Base-by-base conservation (phyloP, 2,113 vertebrate genomes). In the Ochotona curzoniae region DNA sequence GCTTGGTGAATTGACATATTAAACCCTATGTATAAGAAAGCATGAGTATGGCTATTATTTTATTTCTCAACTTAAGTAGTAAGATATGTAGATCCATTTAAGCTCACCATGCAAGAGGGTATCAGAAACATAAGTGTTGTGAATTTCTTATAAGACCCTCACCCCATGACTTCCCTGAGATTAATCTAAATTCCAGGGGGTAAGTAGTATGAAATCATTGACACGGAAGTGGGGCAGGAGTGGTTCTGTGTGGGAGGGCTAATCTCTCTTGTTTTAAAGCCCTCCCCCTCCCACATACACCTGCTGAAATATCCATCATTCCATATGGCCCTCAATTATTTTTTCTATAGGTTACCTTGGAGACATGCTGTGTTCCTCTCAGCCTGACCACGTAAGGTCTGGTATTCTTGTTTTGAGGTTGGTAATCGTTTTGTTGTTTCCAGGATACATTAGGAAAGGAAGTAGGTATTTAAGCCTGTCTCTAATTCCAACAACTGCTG, bases 1-100 rank as follows among this genome's bases (percentile, higher is more conserved):
- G 38, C 74, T 38, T 88, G 38, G 79, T 88, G 80, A 93, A 94
- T 57, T 90, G 74, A 85, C n/a, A 83, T 79, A 80, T 60, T 86
- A 79, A 91, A 87, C 78, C 63, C 28, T 71, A 54, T 91, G 92
- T 90, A 25, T 87, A 57, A 83, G 51, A 87, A 88, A 89, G 12
- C 30, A 25, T 78, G 81, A 73, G 11, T 9, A 26, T 83, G 54
- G 71, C 30, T 87, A 71, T 90, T 5, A n/a, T 70, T 93, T 89
- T 9, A 51, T 90, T 93, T 88, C 66, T 44, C 23, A 67, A 26
- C 32, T 13, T 91, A 30, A 20, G 1, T 83, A 51, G 7, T 73
- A 89, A 66, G 64, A 70, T 30, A 30, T 79, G 60, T 35, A 85
- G 64, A 71, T 79, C 47, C 61, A 66, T 80, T 85, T 86, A 66